phyloP scores from a whole-genome alignment of 2,888 invertebrate genomes.

The Copidosoma aretas region DNA sequence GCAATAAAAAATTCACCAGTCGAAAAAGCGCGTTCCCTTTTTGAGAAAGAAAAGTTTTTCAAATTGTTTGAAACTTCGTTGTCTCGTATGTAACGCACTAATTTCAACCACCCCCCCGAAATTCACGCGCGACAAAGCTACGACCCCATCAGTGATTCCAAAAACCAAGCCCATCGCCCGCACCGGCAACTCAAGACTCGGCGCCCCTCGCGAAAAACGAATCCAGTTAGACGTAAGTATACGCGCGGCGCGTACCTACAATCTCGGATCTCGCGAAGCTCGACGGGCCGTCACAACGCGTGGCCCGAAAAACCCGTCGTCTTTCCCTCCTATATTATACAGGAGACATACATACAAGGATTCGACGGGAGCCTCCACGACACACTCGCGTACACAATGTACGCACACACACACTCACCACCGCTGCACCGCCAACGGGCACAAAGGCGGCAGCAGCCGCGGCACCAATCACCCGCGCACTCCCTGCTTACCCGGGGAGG shows the following conservation, averaged over 20 bases:
- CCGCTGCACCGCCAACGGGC: slow-evolving; percentile 8
- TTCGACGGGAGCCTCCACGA: neutral
- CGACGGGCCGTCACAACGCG: neutral
- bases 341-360: neutral
- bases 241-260: neutral
- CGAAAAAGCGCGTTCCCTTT: no score
- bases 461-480: slow-evolving; percentile 31
- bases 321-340: neutral
- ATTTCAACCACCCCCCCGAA: no score
- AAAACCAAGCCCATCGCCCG: no score
- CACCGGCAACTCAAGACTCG: no score
- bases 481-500: slow-evolving; percentile 40
- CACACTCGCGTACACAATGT: slow-evolving; percentile 2
- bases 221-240: neutral
- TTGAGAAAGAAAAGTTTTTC: no score
- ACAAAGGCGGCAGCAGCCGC: neutral
- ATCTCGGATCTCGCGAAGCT: neutral
- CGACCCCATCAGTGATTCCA: no score
- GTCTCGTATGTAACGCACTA: no score
- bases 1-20: no score
- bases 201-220: neutral
- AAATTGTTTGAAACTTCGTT: no score
- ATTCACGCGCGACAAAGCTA: no score
- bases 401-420: slow-evolving; percentile 1
- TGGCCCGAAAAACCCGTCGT: slow-evolving; percentile 17